Evolutionary conservation across 2,113 vertebrate genomes (phyloP), one percentile per base, ranked within the genome.

Genomic region (Carettochelys insculpta): DNA sequence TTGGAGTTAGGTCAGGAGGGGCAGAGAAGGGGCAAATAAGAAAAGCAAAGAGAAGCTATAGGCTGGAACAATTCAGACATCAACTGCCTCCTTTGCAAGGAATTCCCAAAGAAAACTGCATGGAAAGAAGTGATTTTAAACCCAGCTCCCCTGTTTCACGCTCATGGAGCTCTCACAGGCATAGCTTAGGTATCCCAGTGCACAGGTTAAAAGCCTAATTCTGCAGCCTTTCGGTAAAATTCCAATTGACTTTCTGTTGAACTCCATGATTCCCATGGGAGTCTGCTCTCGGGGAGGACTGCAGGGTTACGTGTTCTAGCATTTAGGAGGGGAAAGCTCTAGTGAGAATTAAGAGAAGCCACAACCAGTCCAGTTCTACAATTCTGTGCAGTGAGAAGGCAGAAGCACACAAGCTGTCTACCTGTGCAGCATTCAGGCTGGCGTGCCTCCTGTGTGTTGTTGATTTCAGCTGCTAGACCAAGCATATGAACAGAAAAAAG

Each of bases 361-460:
- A 3, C 38, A 71, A 51, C 31, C 34, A 3, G 47, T 19, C 47
- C 11, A 20, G 77, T 68, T 43, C 31, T 8, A 1, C 25, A 8
- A 22, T 2, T 47, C 27, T n/a, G 34, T 31, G 9, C 25, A 22
- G 75, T 41, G 48, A 79, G n/a, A 20, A 56, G 65, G 52, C 56
- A 10, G 19, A 51, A 54, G 13, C 52, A 27, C 20, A 29, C 41
- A 24, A 75, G 47, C 31, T 14, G 31, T 48, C 31, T 77, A 5
- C 47, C 31, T 51, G 16, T 19, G 27, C 8, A 16, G 43, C 56
- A 1, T 8, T 1, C 5, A 45, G 6, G 38, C 80, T 53, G 2
- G 4, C n/a, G n/a, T n/a, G n/a, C 19, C 20, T 54, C 48, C 43
- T 52, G 5, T 7, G 0, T 4, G 81, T 41, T 1, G 6, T 0